Base-by-base conservation (phyloP, 92 coral and sea anemone species). In the Epizoanthus illoricatus region DNA sequence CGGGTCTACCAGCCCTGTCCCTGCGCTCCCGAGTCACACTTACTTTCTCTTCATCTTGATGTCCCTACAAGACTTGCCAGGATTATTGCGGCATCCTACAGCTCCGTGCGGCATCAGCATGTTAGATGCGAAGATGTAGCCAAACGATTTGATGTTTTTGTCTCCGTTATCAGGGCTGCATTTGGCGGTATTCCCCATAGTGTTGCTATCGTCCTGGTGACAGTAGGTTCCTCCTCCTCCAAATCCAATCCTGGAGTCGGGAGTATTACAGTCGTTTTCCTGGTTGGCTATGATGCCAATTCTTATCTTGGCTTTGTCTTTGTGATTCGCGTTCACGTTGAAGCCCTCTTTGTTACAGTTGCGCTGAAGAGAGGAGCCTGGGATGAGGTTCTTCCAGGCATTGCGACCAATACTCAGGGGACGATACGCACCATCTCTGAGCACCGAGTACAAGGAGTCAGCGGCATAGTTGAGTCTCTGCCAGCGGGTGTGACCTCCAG, bases 41-140 rank as follows among this genome's bases (percentile, higher is more conserved):
- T 66, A 81, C 89, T 55, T 73, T 42, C 70, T 54, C 20, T 41
- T 65, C 52, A 18, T 8, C 68, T 71, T 39, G 66, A 86, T 86
- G 55, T 71, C 55, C n/a, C 43, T n/a, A 61, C 90, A 87, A 2
- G 90, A 87, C 21, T 45, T 5, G 2, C 56, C 90, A 59, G 90
- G 87, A 56, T 83, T 69, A 4, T 61, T 47, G 19, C 59, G 65
- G 19, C 73, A n/a, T 20, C 89, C 89, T 58, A 73, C 9, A 13
- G 61, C 19, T 3, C 79, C 79, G 1, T 23, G 42, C 8, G 61
- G 64, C 63, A 12, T 23, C 43, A 41, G 3, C 19, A 8, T 49
- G 41, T 39, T 71, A 41, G 66, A 33, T 36, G 78, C 86, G 13
- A 83, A 61, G 40, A 83, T 83, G 65, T 60, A 83, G 3, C 86